Base-by-base conservation (phyloP, 2,888 invertebrate genomes). In the Leucophenga maculata region DNA sequence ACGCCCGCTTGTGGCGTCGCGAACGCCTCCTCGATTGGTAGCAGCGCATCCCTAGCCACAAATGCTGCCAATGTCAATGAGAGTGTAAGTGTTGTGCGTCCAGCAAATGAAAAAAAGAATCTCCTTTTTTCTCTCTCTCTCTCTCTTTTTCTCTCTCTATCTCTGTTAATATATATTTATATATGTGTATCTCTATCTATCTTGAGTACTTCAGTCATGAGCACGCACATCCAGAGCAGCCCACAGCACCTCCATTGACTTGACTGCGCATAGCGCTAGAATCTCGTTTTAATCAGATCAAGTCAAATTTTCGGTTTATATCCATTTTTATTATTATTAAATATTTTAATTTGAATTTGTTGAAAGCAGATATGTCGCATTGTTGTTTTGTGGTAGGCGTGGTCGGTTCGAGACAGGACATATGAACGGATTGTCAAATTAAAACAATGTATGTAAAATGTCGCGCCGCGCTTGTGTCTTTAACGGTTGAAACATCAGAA, bases 31-130 rank as follows among this genome's bases (percentile, higher is more conserved):
- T 60, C 46, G 68, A 66, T 44, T 72, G 74, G 67, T 26, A 46
- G 46, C 60, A 65, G 75, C 31, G 70, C 74, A 72, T 20, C 74
- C 73, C n/a, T 70, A 72, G 71, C 73, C 70, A 39, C 39, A 39
- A 39, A 39, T 39, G 39, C 39, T 39, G 70, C 75, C 73, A 70
- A 75, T 77, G 72, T 72, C 82, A 76, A 77, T 69, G 80, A 79
- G 72, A 78, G 78, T 77, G 80, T 80, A 80, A 80, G 80, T 80
- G 52, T 72, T 67, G 26, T 22, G 48, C 50, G 54, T 65, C 26
- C 39, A 67, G 39, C 50, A 54, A 54, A 20, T 22, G 22, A 54
- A 18, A 54, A 54, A 13, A 54, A 54, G 18, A 54, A 6, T 67
- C 39, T 65, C 50, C 66, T 71, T 60, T 31, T 62, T 9, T 32